Conservation (phyloP, 2,888 invertebrate genomes). For the Diarsia dahlii region DNA sequence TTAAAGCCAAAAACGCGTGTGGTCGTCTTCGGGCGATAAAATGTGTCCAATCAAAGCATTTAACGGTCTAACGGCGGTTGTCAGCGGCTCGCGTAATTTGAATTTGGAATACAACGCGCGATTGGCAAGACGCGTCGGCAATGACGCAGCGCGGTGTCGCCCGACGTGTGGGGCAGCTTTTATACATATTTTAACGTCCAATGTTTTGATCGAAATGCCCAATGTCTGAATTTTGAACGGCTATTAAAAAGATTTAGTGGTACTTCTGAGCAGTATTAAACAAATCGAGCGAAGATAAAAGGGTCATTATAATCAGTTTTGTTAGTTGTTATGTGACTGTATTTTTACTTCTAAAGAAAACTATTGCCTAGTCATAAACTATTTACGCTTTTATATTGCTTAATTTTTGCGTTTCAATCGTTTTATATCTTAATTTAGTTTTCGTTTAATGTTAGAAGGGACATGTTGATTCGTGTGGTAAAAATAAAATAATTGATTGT, state of each 20-base stretch:
- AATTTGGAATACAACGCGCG: conserved; percentile 72
- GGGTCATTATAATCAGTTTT: conserved; percentile 63
- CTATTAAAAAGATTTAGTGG: conserved; percentile 68
- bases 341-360: conserved; percentile 42
- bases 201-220: conserved; percentile 58
- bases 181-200: conserved; percentile 61
- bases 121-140: conserved; percentile 69
- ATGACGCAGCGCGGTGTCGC: conserved; percentile 60
- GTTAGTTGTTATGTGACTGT: conserved; percentile 29
- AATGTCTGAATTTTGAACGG: conserved; percentile 65
- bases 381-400: conserved; percentile 5
- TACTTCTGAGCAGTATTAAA: conserved; percentile 61
- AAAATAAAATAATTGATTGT: background rate
- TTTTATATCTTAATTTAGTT: conserved; percentile 3
- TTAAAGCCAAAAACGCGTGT: conserved; percentile 63
- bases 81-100: conserved; percentile 69
- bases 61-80: conserved; percentile 66
- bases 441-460: background rate
- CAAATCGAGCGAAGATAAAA: conserved; percentile 67
- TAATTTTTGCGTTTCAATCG: background rate
- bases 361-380: conserved; percentile 27
- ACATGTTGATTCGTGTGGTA: background rate
- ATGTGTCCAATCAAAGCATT: conserved; percentile 73
- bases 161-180: conserved; percentile 70
- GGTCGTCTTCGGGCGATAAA: conserved; percentile 69